Base-by-base conservation (phyloP, 2,797 vertebrate species). In the Karalla daura region DNA sequence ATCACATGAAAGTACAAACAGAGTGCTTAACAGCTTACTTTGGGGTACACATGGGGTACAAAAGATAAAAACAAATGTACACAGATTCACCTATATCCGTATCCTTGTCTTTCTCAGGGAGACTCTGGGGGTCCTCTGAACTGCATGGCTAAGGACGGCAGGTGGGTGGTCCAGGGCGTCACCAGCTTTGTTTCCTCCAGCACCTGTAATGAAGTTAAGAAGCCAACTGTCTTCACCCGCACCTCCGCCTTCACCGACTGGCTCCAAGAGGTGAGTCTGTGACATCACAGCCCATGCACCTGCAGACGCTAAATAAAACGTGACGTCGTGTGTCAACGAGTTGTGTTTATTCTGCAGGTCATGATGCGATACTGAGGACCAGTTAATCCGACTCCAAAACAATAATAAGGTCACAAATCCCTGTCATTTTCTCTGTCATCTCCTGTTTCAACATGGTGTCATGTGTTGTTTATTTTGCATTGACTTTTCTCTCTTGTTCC, bases 201-300 rank as follows among this genome's bases (percentile, higher is more conserved):
- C 0, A 18, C 23, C 60, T 92, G 92, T 70, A 93, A 92, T 1
- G 86, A 93, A 14, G 70, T 66, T 43, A 89, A 89, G 76, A 92
- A 93, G 47, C 91, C 91, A 15, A 91, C 89, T 0, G 90, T 91
- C 60, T 92, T 93, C 79, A 92, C 89, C 2, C 85, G 88, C 36
- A 83, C 49, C 28, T 91, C 91, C 0, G 84, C 90, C 65, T 92
- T 92, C 83, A 88, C 50, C 0, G 63, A 86, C 3, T 92, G 91
- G 91, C 67, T 93, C 72, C 83, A 45, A 4, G 69, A 89, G 3
- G 90, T 91, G 70, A 81, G 77, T 56, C 21, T 45, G 3, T 33
- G 41, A 45, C 9, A 27, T 39, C 13, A 33, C 13, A n/a, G 43
- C 28, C 37, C 12, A 24, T 5, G n/a, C n/a, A n/a, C n/a, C 10